Base-by-base conservation (phyloP, 2,888 invertebrate species). In the Cyrtodaria siliqua region DNA sequence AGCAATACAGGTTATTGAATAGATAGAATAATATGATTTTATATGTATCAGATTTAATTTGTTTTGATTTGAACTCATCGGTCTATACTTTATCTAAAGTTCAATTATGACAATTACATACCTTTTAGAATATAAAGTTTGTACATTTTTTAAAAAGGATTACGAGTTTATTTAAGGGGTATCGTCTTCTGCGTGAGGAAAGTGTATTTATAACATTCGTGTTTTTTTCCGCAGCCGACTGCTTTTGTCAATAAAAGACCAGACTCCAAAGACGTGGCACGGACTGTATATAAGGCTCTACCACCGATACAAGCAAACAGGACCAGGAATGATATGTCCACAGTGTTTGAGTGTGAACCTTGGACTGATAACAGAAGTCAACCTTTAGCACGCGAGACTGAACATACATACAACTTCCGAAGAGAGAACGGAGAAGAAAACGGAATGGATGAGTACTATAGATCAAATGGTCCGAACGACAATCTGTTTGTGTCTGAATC, bases 261-360 rank as follows among this genome's bases (percentile, higher is more conserved):
- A 0, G 88, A 88, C 60, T 88, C 88, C 3, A 88, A 88, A 70
- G 86, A 87, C 62, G 62, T 86, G 9, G 79, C 68, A 9, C 69
- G 81, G 2, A 69, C 66, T n/a, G 77, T 73, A 24, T 88, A 82
- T 56, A 80, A 75, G 23, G 63, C 72, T 1, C 71, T 88, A 55
- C 86, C 86, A n/a, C 85, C 87, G 2, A 86, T 87, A n/a, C 86
- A 86, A 26, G 77, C 68, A 26, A 84, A 86, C 62, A 77, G 86
- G 27, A 74, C 73, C 12, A 79, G 78, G 59, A 87, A 85, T 70
- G 79, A 84, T 60, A 79, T 80, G 66, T 88, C 88, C 27, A 88
- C 88, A 33, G 86, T 88, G 50, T 88, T 88, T 57, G 88, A 88
- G 63, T 77, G 82, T 0, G 88, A 88, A 61, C 56, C 82, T 1